Evolutionary conservation across 1,140 invertebrate species (phyloP).

Genomic region (Parasteatoda tepidariorum): DNA sequence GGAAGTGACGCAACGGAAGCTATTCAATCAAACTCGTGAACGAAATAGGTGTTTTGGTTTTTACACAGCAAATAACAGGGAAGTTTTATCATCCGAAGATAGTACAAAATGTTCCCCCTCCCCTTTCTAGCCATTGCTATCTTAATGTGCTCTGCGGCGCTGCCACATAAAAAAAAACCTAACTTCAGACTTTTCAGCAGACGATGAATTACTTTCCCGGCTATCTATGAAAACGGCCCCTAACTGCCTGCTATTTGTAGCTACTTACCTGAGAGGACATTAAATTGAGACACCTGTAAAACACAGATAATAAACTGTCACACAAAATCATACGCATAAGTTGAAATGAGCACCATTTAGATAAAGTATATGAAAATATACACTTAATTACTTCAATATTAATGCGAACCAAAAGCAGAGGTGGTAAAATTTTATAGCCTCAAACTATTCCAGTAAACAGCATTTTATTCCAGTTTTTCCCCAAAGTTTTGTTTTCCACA

Average conservation of each 20-base stretch:
- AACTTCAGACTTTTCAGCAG: slow-evolving; percentile 52
- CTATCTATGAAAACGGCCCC: slow-evolving; percentile 27
- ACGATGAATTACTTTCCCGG: slow-evolving; percentile 43
- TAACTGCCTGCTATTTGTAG: slow-evolving; percentile 44
- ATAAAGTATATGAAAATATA: slow-evolving; percentile 12
- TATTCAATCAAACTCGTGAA: slow-evolving; percentile 49
- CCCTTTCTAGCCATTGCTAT: slow-evolving; percentile 26
- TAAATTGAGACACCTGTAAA: slow-evolving; percentile 51
- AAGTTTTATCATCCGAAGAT: slow-evolving; percentile 39
- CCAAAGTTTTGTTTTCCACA: background rate
- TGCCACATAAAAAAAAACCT: slow-evolving; percentile 16
- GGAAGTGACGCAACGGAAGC: slow-evolving; percentile 55
- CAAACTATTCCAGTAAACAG: background rate
- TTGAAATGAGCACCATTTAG: slow-evolving; percentile 43
- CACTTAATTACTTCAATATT: background rate
- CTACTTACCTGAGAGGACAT: slow-evolving; percentile 42
- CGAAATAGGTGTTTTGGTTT: slow-evolving; percentile 55
- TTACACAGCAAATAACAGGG: slow-evolving; percentile 56
- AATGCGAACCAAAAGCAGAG: background rate
- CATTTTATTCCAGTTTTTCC: background rate
- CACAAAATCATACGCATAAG: slow-evolving; percentile 1
- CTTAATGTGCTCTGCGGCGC: slow-evolving; percentile 54
- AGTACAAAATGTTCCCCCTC: background rate
- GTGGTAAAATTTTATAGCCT: background rate
- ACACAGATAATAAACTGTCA: slow-evolving; percentile 35